Conservation (phyloP, 2,888 invertebrate species). For the Coleophora flavipennella region DNA sequence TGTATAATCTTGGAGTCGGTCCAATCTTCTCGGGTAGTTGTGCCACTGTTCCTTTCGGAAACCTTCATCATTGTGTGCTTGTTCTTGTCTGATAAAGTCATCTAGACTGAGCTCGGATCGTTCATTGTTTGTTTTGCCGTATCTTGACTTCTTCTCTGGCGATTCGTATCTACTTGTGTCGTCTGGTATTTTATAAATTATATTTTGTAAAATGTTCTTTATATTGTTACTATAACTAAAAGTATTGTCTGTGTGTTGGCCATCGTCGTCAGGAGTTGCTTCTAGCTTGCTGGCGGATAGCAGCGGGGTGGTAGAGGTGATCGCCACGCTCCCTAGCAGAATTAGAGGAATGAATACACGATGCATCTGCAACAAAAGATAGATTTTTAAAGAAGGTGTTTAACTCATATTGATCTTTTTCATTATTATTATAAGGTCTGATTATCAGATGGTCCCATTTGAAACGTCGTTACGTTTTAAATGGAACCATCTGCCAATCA, state of each 20-base stretch:
- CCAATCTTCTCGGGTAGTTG: conserved; percentile 55
- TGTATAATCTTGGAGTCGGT: conserved; percentile 43
- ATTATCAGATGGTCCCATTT: too few relatives aligned
- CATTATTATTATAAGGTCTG: too few relatives aligned
- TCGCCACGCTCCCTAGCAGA: conserved; percentile 45
- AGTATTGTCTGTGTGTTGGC: conserved; percentile 51
- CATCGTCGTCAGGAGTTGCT: conserved; percentile 25
- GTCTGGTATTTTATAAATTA: conserved; percentile 36
- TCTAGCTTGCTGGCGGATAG: conserved; percentile 37
- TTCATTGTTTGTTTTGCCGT: conserved; percentile 27
- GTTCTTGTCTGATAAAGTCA: conserved; percentile 28
- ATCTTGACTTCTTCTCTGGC: conserved; percentile 20
- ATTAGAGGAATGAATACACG: conserved; percentile 42
- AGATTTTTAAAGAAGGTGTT: too few relatives aligned
- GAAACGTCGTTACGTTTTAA: too few relatives aligned
- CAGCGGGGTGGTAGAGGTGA: conserved; percentile 55
- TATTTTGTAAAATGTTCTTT: conserved; percentile 35
- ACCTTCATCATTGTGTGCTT: conserved; percentile 44
- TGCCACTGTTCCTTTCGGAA: conserved; percentile 58
- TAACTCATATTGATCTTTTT: too few relatives aligned
- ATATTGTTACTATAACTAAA: conserved; percentile 39
- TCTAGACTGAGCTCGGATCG: conserved; percentile 23
- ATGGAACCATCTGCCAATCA: too few relatives aligned
- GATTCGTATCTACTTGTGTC: conserved; percentile 17
- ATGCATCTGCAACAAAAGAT: conserved; percentile 54